Evolutionary conservation across 1,140 invertebrate genomes (phyloP).

Genomic region (Ostrea denselamellosa): DNA sequence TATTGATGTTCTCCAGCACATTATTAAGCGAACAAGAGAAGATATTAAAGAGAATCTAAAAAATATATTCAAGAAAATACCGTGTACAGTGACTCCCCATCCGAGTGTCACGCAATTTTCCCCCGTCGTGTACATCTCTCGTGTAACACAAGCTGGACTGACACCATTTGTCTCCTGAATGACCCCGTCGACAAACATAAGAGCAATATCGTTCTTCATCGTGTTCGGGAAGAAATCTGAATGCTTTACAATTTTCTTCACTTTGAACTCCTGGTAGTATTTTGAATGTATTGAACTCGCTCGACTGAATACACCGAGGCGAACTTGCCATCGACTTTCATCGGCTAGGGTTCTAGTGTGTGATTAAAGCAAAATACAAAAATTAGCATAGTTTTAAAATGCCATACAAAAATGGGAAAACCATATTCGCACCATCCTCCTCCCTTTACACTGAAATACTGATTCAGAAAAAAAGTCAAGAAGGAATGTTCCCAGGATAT

Average conservation of each 20-base stretch:
- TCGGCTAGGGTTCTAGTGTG: background rate
- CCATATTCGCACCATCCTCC: too few relatives aligned
- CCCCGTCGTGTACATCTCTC: slow-evolving; percentile 1
- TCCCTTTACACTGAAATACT: too few relatives aligned
- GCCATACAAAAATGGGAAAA: too few relatives aligned
- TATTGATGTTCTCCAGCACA: too few relatives aligned
- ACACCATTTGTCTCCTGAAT: slow-evolving; percentile 39
- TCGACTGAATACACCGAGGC: slow-evolving; percentile 5
- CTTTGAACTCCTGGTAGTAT: slow-evolving; percentile 36
- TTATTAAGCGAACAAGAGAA: too few relatives aligned
- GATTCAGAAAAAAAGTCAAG: too few relatives aligned
- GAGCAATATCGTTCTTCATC: slow-evolving; percentile 35
- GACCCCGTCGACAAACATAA: slow-evolving; percentile 38
- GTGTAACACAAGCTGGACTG: slow-evolving; percentile 32
- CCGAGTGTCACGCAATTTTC: slow-evolving; percentile 41
- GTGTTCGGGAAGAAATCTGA: background rate
- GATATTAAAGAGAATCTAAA: too few relatives aligned
- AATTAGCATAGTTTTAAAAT: background rate
- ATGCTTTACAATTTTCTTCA: slow-evolving; percentile 40
- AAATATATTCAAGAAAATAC: background rate
- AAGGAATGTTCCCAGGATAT: too few relatives aligned
- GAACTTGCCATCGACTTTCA: slow-evolving; percentile 38
- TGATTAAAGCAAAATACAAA: background rate
- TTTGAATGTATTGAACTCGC: background rate
- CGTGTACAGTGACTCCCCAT: slow-evolving; percentile 25